A percentile compares a stretch with the other conserved stretches of the same genome.
These are phyloP conservation scores for Hemichromis elongatus DNA, from an alignment of 2,113 vertebrate species.

Conservation along the genomic window DNA sequence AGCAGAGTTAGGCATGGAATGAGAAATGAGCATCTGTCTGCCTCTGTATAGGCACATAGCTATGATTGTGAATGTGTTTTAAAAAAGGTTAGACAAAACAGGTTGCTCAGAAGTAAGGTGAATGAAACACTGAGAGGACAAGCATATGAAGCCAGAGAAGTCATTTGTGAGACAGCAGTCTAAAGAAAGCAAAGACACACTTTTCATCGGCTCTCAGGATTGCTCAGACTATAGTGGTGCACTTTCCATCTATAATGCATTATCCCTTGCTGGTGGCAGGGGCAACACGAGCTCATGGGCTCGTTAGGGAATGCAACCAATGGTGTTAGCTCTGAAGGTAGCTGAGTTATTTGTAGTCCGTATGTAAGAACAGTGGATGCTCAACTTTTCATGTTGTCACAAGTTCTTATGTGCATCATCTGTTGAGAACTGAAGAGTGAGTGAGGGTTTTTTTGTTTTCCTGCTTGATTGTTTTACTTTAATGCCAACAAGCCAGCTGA, in stretches of 20 bases:
- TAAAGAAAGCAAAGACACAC: neutral
- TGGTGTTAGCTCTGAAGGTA: neutral
- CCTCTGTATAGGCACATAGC: neutral
- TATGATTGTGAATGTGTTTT: neutral
- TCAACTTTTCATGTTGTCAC: neutral
- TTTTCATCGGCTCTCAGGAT: neutral
- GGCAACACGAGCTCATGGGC: conserved; percentile 22
- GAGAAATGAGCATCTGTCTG: conserved; percentile 35
- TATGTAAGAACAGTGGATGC: neutral
- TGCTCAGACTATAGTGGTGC: neutral
- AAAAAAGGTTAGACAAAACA: neutral
- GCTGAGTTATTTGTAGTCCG: neutral
- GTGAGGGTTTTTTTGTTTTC: neutral
- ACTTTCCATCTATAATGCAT: conserved; percentile 41
- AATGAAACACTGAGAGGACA: neutral
- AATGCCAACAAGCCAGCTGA: neutral
- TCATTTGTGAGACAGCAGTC: neutral
- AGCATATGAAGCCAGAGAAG: neutral
- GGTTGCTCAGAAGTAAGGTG: neutral
- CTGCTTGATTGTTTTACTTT: neutral
- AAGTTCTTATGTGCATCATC: neutral
- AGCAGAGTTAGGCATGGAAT: conserved; percentile 10
- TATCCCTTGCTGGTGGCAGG: neutral
- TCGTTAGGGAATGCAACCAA: neutral
- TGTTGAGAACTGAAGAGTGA: neutral